Evolutionary conservation across 2,113 vertebrate species (phyloP), one percentile per base, ranked within the genome.

Genomic region (Alethe castanea): DNA sequence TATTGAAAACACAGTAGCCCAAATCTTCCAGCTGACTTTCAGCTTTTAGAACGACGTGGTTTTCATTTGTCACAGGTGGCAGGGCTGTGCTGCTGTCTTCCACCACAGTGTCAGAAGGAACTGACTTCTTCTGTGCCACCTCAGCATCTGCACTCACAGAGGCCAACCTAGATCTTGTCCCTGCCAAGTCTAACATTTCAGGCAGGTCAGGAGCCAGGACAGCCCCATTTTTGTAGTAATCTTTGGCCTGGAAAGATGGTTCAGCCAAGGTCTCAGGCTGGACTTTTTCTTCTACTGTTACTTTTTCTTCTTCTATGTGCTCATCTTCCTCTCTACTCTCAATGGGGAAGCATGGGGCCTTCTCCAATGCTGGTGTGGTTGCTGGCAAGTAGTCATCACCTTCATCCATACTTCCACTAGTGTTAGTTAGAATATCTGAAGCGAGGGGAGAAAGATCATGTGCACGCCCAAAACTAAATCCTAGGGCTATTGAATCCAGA

Each of bases 1-100:
- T 99, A 96, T 99, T 99, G 92, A 99, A 99, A 90, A 99, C 99
- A 97, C 99, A 99, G 94, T 99, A 99, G 67, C 99, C 99, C 95
- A 99, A 97, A 78, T 99, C 99, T 97, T 99, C 99, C 9, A 99
- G 92, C 66, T 99, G 99, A 94, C 98, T 99, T 56, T 99, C 99
- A 67, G 98, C 98, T 97, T 98, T 99, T 83, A 98, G 97, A 29
- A 96, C 94, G 53, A 98, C 91, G 0, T 99, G 98, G 95, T 98
- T 98, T 67, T 98, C 98, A 69, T 99, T 98, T 29, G 98, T 97
- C 80, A 98, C 97, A 61, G 98, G 92, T 17, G 98, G 92, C 86
- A 98, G 97, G 23, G 97, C 96, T 47, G 98, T 86, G 47, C 97
- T 96, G 76, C 98, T 98, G 81, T 98, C 98, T 69, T 98, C 95